Percentiles rank a stretch among this genome's conserved stretches.
Evolutionary conservation across 1,140 invertebrate genomes (phyloP).

Genomic region (Dreissena rostriformis): DNA sequence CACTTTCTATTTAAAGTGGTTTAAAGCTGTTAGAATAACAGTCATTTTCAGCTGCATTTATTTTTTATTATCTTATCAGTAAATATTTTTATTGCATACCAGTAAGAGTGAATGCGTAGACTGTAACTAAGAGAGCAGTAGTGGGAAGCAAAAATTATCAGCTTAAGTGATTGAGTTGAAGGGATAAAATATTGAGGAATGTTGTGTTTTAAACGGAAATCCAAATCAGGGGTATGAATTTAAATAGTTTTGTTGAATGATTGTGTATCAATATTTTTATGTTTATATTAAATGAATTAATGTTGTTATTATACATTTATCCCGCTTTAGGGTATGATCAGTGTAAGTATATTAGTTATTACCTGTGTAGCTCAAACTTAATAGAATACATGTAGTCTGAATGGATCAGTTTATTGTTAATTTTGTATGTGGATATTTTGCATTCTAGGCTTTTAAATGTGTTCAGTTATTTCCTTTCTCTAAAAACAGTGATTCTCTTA

Average conservation of each 20-base stretch:
- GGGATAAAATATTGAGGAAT: background rate
- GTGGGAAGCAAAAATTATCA: background rate
- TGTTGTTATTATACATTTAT: background rate
- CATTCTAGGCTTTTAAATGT: no score
- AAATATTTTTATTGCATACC: background rate
- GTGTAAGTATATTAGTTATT: no score
- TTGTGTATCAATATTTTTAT: constrained; percentile 1
- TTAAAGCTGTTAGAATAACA: background rate
- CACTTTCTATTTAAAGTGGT: no score
- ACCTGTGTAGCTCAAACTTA: background rate
- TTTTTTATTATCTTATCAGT: constrained; percentile 5
- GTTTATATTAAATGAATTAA: background rate
- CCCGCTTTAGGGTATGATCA: background rate
- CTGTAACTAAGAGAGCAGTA: background rate
- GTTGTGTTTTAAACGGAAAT: constrained; percentile 39
- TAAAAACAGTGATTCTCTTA: no score
- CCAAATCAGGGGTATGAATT: constrained; percentile 22
- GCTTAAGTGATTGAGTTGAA: background rate
- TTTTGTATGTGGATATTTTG: background rate
- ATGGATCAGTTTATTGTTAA: background rate
- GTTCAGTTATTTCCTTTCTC: no score
- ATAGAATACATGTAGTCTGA: constrained; percentile 3
- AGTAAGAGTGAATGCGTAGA: constrained; percentile 15
- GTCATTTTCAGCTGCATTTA: background rate
- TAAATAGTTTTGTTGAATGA: background rate